These are phyloP conservation scores for Megaceryle maxima DNA, from an alignment of 2,113 vertebrate species.

Conservation along the genomic window DNA sequence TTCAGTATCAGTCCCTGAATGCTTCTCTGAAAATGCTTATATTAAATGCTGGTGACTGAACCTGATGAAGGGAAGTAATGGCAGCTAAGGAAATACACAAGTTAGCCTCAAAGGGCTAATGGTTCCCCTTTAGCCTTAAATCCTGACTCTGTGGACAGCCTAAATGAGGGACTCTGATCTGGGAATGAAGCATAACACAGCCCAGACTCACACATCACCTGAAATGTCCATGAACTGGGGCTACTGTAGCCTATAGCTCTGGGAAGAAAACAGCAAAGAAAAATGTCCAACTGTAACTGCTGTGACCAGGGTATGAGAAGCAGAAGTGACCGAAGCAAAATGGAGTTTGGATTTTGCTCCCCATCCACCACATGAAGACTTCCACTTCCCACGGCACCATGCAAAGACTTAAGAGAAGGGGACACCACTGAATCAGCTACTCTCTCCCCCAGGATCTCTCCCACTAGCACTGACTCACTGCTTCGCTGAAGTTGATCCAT, in stretches of 20 bases:
- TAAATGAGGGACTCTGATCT: background rate
- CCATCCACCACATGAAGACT: background rate
- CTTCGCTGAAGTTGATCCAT: accelerated
- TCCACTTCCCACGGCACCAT: background rate
- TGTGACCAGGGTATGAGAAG: background rate
- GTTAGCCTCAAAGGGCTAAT: background rate
- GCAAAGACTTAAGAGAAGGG: accelerated
- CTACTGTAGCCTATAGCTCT: background rate
- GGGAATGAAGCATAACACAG: background rate
- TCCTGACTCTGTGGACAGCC: background rate
- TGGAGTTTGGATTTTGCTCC: background rate
- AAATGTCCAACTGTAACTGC: background rate
- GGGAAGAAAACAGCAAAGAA: background rate
- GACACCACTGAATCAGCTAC: background rate
- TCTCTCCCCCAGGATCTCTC: background rate
- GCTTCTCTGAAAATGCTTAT: background rate
- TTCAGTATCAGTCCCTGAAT: background rate
- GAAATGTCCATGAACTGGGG: background rate
- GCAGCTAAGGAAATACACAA: background rate
- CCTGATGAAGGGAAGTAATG: background rate
- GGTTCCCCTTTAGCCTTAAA: background rate
- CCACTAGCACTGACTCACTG: background rate
- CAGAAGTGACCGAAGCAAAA: background rate
- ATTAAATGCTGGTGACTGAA: background rate
- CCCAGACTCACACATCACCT: background rate